Percentiles rank a stretch among this genome's conserved stretches.
These are phyloP conservation scores for Antennarius maculatus DNA, from an alignment of 2,797 vertebrate species.

Conservation along the genomic window DNA sequence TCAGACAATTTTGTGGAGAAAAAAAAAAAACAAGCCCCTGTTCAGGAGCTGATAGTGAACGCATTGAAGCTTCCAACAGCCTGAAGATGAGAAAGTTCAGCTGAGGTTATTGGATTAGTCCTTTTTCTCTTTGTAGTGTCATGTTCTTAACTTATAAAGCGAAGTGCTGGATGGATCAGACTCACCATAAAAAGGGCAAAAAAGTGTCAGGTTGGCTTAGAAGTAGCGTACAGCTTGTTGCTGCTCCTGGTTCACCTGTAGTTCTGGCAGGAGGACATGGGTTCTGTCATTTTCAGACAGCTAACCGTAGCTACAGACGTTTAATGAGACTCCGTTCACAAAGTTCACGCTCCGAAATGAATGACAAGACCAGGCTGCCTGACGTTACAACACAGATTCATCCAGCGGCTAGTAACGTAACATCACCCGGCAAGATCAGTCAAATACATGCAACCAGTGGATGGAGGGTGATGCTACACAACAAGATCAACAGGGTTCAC, in stretches of 20 bases:
- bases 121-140: slow-evolving; percentile 43
- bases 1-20: slow-evolving; percentile 15
- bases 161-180: slow-evolving; percentile 12
- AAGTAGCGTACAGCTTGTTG: slow-evolving; percentile 4
- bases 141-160: slow-evolving; percentile 36
- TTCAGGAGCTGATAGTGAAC: slow-evolving; percentile 57
- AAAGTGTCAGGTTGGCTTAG: slow-evolving; percentile 2
- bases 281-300: neutral
- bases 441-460: neutral
- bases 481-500: no score
- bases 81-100: slow-evolving; percentile 65
- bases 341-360: neutral
- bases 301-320: neutral
- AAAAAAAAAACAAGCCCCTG: slow-evolving; percentile 27
- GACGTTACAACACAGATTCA: no score
- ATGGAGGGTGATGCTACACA: neutral
- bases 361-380: neutral
- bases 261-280: neutral
- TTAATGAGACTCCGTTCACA: slow-evolving; percentile 6
- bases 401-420: no score
- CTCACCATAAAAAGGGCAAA: neutral
- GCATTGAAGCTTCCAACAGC: slow-evolving; percentile 52
- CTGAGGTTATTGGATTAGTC: slow-evolving; percentile 68
- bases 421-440: no score
- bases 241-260: slow-evolving; percentile 4